Percentiles rank a stretch among this genome's conserved stretches.
Evolutionary conservation across 2,888 invertebrate species (phyloP).

Genomic region (Horisme vitalbata): DNA sequence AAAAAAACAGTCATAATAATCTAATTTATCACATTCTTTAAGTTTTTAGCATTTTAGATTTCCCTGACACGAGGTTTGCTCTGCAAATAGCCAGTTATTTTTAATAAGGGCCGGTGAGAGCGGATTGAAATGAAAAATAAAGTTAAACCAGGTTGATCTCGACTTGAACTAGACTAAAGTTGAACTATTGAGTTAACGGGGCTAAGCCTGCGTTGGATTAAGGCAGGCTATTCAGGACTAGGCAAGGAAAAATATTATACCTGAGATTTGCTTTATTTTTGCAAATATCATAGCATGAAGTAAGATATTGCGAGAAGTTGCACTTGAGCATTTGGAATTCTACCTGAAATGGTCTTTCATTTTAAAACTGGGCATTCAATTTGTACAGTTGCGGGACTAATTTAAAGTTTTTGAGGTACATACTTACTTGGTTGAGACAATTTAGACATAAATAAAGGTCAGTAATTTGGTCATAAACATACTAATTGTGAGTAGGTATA

Average conservation of each 20-base stretch:
- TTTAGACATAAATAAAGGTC: too few species aligned
- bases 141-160: conserved; percentile 55
- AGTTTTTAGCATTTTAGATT: conserved; percentile 10
- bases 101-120: conserved; percentile 35
- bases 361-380: too few species aligned
- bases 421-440: too few species aligned
- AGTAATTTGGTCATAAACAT: too few species aligned
- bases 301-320: too few species aligned
- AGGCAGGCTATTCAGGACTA: conserved; percentile 18
- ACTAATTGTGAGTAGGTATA: too few species aligned
- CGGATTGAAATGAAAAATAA: conserved; percentile 56
- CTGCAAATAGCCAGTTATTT: conserved; percentile 29
- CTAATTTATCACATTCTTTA: conserved; percentile 10
- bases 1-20: neutral
- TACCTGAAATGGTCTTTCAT: too few species aligned
- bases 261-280: neutral
- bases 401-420: too few species aligned
- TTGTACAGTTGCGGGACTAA: too few species aligned
- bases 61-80: conserved; percentile 9
- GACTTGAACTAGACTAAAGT: conserved; percentile 60
- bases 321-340: too few species aligned
- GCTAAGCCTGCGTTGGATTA: conserved; percentile 45
- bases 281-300: too few species aligned
- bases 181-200: conserved; percentile 57
- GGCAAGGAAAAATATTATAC: conserved; percentile 4